Conservation (phyloP, 2,113 vertebrate genomes). For the Caranx ignobilis region DNA sequence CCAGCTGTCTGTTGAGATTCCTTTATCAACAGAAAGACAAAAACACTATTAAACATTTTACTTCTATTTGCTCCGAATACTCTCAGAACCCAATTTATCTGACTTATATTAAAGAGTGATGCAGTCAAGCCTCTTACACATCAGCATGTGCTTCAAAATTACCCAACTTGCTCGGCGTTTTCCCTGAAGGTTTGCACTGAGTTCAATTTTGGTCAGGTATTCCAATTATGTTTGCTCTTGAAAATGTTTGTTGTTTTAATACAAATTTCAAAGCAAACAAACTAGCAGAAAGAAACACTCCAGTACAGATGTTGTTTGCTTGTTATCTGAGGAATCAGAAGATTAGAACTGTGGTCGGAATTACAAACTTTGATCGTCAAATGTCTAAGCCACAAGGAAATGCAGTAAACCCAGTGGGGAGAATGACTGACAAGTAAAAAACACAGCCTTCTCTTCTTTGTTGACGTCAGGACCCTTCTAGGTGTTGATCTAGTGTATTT, state of each 20-base stretch:
- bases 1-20: slow-evolving; percentile 1
- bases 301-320: slow-evolving; percentile 1
- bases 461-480: neutral
- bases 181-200: neutral
- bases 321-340: slow-evolving; percentile 26
- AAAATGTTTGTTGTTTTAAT: slow-evolving; percentile 36
- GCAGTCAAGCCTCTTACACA: neutral
- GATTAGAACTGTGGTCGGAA: slow-evolving; percentile 17
- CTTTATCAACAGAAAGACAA: slow-evolving; percentile 25
- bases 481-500: neutral
- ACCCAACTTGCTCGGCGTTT: neutral
- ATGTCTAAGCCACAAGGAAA: neutral
- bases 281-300: neutral
- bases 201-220: slow-evolving; percentile 7
- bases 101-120: slow-evolving; percentile 1
- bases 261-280: neutral
- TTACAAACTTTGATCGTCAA: neutral
- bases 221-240: slow-evolving; percentile 22
- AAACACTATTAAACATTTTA: neutral
- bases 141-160: slow-evolving; percentile 1
- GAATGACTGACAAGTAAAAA: neutral
- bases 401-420: neutral
- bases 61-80: slow-evolving; percentile 7
- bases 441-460: no score
- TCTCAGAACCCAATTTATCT: slow-evolving; percentile 1